Conservation (phyloP, 2,888 invertebrate genomes). For the Tetragonula carbonaria region DNA sequence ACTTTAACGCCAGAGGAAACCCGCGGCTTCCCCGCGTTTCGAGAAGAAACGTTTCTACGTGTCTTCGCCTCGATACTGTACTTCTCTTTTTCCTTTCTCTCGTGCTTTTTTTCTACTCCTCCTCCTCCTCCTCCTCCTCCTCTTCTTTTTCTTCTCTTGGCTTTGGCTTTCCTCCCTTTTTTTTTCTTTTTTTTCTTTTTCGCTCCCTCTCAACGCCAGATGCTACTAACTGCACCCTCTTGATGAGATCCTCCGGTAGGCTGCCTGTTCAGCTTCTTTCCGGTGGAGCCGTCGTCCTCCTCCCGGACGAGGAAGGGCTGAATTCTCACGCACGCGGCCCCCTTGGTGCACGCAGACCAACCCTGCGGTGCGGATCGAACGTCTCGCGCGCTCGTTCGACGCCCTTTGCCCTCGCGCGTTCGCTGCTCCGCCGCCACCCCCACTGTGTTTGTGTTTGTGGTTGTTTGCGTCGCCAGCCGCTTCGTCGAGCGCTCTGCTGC, state of each 20-base stretch:
- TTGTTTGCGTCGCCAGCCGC: background rate
- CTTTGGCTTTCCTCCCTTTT: slow-evolving; percentile 22
- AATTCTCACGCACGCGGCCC: slow-evolving; percentile 38
- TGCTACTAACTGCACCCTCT: slow-evolving; percentile 75
- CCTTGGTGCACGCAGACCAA: background rate
- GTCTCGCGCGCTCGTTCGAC: slow-evolving; percentile 17
- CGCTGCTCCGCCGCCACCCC: background rate
- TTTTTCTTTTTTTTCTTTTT: slow-evolving; percentile 15
- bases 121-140: background rate
- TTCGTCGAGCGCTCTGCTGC: background rate
- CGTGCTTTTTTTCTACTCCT: background rate
- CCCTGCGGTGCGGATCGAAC: slow-evolving; percentile 28
- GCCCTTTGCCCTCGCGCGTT: slow-evolving; percentile 11
- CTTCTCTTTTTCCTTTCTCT: background rate
- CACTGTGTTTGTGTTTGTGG: slow-evolving; percentile 6
- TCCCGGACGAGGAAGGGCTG: slow-evolving; percentile 18
- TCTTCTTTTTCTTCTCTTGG: slow-evolving; percentile 2
- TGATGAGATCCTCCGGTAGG: slow-evolving; percentile 61
- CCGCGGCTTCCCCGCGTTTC: slow-evolving; percentile 55
- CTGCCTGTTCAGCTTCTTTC: slow-evolving; percentile 38
- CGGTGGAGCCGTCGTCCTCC: slow-evolving; percentile 9
- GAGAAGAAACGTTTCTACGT: slow-evolving; percentile 60
- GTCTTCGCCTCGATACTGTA: slow-evolving; percentile 25
- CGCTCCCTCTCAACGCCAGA: slow-evolving; percentile 70
- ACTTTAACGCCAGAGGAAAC: slow-evolving; percentile 54